phyloP scores from a whole-genome alignment of 2,797 vertebrate species.

The Alfaro cultratus region DNA sequence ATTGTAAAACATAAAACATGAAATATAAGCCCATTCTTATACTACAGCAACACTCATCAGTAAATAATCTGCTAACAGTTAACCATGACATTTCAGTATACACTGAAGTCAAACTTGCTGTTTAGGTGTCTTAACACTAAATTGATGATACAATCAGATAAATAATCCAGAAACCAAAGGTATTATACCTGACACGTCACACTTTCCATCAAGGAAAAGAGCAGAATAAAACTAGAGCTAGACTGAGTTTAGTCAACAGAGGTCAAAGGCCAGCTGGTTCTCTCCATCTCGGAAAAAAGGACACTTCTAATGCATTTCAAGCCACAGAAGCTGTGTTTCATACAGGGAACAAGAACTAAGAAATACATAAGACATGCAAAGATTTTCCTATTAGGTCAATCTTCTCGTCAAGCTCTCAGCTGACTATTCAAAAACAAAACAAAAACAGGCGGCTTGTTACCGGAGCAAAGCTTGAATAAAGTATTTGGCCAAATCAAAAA shows the following conservation, averaged over 20 bases:
- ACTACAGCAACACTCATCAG: too few relatives aligned
- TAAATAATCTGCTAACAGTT: neutral
- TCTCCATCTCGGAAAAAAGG: constrained; percentile 19
- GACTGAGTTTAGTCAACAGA: neutral
- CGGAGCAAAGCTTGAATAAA: constrained; percentile 19
- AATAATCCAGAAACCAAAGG: neutral
- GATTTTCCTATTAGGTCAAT: neutral
- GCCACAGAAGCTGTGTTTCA: neutral
- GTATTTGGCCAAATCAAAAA: constrained; percentile 43
- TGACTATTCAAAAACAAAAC: neutral
- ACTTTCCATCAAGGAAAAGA: neutral
- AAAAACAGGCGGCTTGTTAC: constrained; percentile 8
- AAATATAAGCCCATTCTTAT: neutral
- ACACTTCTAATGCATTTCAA: constrained; percentile 5
- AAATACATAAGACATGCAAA: neutral
- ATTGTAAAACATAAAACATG: constrained; percentile 1
- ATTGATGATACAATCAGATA: neutral
- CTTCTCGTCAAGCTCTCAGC: neutral
- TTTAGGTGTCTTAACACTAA: neutral
- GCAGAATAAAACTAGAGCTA: neutral
- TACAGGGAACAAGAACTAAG: neutral
- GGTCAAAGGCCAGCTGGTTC: neutral
- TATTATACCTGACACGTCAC: neutral
- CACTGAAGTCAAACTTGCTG: neutral
- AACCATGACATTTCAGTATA: neutral